These are phyloP conservation scores for Coracias cyanogaster DNA, from an alignment of 2,797 vertebrate species.

Conservation along the genomic window DNA sequence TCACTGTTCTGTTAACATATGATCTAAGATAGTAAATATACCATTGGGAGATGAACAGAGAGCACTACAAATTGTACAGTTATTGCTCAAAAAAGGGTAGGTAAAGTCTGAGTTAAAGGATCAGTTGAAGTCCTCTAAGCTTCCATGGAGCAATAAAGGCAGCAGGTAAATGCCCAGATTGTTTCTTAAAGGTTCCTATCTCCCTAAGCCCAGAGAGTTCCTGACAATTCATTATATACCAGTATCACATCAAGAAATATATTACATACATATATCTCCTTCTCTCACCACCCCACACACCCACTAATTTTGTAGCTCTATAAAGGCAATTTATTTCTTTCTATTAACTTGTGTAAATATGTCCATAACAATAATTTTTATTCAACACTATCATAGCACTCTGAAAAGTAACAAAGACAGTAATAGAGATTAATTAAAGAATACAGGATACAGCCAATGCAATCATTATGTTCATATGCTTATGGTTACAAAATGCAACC, in stretches of 20 bases:
- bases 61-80: neutral
- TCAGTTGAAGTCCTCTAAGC: neutral
- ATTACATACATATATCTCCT: neutral
- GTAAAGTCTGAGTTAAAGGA: conserved; percentile 1
- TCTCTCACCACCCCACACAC: neutral
- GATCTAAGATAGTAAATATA: neutral
- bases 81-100: conserved; percentile 26
- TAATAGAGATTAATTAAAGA: conserved; percentile 1
- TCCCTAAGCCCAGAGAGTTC: neutral
- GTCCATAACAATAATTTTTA: neutral
- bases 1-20: neutral
- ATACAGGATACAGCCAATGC: neutral
- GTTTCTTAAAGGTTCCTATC: neutral
- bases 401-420: neutral
- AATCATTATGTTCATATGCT: conserved; percentile 24
- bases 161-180: neutral
- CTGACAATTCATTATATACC: neutral
- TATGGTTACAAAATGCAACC: neutral
- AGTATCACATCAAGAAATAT: neutral
- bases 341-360: neutral
- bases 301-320: neutral
- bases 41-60: neutral
- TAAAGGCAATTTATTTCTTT: neutral
- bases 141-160: neutral
- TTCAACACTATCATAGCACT: neutral